These are phyloP conservation scores for Rhinolophus ferrumequinum DNA, from an alignment of 2,113 vertebrate species.

Conservation along the genomic window DNA sequence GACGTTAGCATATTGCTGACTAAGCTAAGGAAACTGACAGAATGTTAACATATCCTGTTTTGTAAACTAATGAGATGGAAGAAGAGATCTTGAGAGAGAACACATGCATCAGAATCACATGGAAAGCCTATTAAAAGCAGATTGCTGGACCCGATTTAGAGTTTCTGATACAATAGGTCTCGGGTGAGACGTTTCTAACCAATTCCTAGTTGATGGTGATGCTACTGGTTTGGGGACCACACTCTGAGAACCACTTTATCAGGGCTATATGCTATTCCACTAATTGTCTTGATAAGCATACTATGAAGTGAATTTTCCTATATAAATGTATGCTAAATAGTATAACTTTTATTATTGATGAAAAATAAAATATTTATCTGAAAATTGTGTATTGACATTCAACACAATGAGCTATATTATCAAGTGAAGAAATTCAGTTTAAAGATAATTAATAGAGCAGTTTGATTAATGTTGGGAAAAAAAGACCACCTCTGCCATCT, in stretches of 20 bases:
- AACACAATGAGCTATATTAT: not conserved
- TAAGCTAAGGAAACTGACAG: not conserved
- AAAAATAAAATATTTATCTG: not conserved
- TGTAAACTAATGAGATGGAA: not conserved
- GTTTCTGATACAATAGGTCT: not conserved
- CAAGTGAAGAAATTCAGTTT: not conserved
- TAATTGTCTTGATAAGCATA: not conserved
- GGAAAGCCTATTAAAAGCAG: not conserved
- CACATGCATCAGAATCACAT: not conserved
- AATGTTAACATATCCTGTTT: not conserved
- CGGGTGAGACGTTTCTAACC: not conserved
- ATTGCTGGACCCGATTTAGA: not conserved
- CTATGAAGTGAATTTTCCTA: not conserved
- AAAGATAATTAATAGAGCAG: not conserved
- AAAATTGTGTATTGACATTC: not conserved
- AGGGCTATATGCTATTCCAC: not conserved
- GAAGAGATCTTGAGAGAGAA: not conserved
- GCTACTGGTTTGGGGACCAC: not conserved
- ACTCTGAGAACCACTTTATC: not conserved
- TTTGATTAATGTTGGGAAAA: not conserved
- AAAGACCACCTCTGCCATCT: not conserved
- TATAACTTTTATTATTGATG: not conserved
- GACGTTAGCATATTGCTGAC: not conserved
- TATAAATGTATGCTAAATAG: not conserved
- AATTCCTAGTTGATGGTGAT: not conserved